A percentile compares a stretch with the other conserved stretches of the same genome.
Conservation (phyloP, 2,888 invertebrate genomes). For the Parnassius apollo region DNA sequence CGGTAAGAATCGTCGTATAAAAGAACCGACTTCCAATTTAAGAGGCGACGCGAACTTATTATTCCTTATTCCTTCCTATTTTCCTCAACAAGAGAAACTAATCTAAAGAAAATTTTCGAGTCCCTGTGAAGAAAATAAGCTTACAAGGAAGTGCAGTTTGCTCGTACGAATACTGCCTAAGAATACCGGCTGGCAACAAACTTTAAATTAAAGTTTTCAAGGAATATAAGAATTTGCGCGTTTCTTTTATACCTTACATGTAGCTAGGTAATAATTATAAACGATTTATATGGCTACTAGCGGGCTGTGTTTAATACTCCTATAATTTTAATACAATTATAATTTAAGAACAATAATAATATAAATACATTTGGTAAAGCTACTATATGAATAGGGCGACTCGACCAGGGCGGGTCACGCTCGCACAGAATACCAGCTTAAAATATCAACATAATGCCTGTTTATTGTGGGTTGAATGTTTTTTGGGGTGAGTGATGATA, state of each 20-base stretch:
- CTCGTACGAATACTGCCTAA: slow-evolving; percentile 69
- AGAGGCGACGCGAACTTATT: slow-evolving; percentile 70
- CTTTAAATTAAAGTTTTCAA: slow-evolving; percentile 74
- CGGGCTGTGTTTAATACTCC: too few species aligned
- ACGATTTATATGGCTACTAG: too few species aligned
- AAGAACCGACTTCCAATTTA: slow-evolving; percentile 68
- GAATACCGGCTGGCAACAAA: slow-evolving; percentile 61
- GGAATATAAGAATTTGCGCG: slow-evolving; percentile 58
- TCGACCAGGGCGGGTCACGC: too few species aligned
- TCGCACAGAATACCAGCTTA: too few species aligned
- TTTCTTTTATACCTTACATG: slow-evolving; percentile 20
- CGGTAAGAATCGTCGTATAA: slow-evolving; percentile 52
- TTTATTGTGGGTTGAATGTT: too few species aligned
- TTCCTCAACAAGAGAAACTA: slow-evolving; percentile 79
- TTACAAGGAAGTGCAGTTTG: slow-evolving; percentile 77
- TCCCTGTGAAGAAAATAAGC: slow-evolving; percentile 74
- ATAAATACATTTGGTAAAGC: too few species aligned
- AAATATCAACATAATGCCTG: too few species aligned
- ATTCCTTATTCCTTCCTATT: slow-evolving; percentile 72
- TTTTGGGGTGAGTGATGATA: too few species aligned
- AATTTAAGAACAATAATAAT: too few species aligned
- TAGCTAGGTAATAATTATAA: slow-evolving; percentile 33
- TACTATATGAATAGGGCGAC: too few species aligned
- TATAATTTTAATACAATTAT: too few species aligned
- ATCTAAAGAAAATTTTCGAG: slow-evolving; percentile 80